phyloP scores from a whole-genome alignment of 2,888 invertebrate species.

The Melanotus villosus region DNA sequence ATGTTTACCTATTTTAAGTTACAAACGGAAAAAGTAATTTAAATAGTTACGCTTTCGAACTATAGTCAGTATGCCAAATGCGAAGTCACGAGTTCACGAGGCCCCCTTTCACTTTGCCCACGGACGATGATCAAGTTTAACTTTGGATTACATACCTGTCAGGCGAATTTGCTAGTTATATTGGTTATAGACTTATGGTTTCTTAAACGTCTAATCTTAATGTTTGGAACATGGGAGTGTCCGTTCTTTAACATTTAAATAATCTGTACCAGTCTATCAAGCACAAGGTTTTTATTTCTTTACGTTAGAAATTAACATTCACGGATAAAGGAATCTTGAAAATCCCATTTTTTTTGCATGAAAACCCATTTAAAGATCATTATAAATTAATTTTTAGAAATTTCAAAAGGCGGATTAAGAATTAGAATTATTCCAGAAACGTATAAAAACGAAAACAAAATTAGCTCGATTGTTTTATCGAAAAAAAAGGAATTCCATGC shows the following conservation, averaged over 20 bases:
- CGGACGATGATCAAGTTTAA: slow-evolving; percentile 29
- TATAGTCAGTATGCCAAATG: neutral
- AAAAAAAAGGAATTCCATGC: too few relatives aligned
- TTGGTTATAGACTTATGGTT: neutral
- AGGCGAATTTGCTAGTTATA: neutral
- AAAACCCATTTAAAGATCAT: too few relatives aligned
- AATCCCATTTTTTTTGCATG: too few relatives aligned
- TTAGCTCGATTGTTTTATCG: too few relatives aligned
- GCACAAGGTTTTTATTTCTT: neutral
- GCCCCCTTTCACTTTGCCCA: slow-evolving; percentile 39
- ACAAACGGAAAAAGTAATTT: neutral
- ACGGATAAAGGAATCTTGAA: too few relatives aligned
- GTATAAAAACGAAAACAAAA: too few relatives aligned
- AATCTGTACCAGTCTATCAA: neutral
- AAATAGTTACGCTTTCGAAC: neutral
- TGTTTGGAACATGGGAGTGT: neutral
- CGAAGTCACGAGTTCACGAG: slow-evolving; percentile 33
- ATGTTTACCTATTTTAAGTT: too few relatives aligned
- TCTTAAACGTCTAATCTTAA: neutral
- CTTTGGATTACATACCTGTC: slow-evolving; percentile 13
- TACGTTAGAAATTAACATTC: neutral
- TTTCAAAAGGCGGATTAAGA: too few relatives aligned
- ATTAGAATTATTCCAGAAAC: too few relatives aligned
- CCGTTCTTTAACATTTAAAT: slow-evolving; percentile 3
- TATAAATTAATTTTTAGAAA: too few relatives aligned